Base-by-base conservation (phyloP, 1,140 invertebrate genomes). In the Heterodera schachtii region DNA sequence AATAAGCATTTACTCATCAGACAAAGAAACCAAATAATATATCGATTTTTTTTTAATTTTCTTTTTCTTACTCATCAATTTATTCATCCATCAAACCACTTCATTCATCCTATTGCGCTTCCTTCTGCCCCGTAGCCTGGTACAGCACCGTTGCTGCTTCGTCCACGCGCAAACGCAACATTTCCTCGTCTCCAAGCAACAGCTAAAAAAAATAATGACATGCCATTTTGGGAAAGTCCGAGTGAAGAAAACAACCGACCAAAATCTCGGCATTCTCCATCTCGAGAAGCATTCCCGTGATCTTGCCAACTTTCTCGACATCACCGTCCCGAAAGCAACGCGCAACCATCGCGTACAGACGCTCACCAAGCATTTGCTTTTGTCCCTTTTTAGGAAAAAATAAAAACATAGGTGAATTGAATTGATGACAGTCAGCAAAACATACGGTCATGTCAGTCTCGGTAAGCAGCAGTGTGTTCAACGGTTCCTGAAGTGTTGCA, bases 211-310 rank as follows among this genome's bases (percentile, higher is more conserved):
- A 47, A n/a, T 13, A 4, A 2, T 78, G 41, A 9, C 5, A 43
- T 7, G n/a, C 8, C 6, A 8, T 21, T 19, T 77, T 60, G 19
- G 2, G 19, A 5, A n/a, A 11, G 19, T 19, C 1, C n/a, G n/a
- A n/a, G n/a, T 16, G 9, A 5, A n/a, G 16, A 64, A 64, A 64
- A 11, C 31, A 13, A 41, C 44, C n/a, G 47, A 78, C 77, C 77
- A 80, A 8, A 41, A 80, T 80, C 90, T 99, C 98, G 19, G 96
- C 95, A 91, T 99, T 99, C 92, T 99, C 97, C 89, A 99, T 99
- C 91, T 99, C 97, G 83, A 99, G 91, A 91, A 99, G 93, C 98
- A 99, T 99, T 85, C 98, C 98, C 86, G 98, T 99, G 87, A 99
- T 98, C 91, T 99, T 99, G 47, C 97, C 97, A 87, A 96, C 96